phyloP scores from a whole-genome alignment of 2,113 vertebrate species.

The Microcebus ravelobensis region DNA sequence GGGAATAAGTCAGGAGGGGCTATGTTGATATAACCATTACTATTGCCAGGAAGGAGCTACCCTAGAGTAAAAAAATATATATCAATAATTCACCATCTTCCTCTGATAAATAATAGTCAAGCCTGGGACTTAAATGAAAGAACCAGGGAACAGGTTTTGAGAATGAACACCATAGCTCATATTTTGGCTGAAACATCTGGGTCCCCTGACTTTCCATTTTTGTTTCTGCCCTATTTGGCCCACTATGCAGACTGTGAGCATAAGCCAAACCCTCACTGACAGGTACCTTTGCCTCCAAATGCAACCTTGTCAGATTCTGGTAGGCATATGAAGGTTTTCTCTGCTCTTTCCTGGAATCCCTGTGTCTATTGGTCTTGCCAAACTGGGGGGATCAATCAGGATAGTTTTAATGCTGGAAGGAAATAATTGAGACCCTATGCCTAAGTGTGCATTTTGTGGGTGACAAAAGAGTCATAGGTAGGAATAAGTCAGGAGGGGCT shows the following conservation, averaged over 20 bases:
- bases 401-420: not conserved
- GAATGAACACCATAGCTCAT: not conserved
- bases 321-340: too few relatives aligned
- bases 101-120: too few relatives aligned
- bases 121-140: not conserved
- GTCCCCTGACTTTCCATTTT: too few relatives aligned
- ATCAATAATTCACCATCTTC: too few relatives aligned
- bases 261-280: not conserved
- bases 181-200: not conserved
- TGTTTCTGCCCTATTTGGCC: not conserved
- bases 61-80: too few relatives aligned
- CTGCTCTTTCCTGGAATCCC: too few relatives aligned
- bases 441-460: not conserved
- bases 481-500: accelerated
- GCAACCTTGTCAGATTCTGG: too few relatives aligned
- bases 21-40: too few relatives aligned
- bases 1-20: too few relatives aligned
- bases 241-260: not conserved
- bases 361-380: not conserved
- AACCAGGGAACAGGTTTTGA: not conserved
- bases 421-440: not conserved
- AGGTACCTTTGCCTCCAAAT: not conserved
- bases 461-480: accelerated
- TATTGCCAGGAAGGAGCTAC: too few relatives aligned
- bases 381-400: not conserved